A percentile compares a stretch with the other conserved stretches of the same genome.
These are phyloP conservation scores for Microcebus jonahi DNA, from an alignment of 2,113 vertebrate species.

Conservation along the genomic window DNA sequence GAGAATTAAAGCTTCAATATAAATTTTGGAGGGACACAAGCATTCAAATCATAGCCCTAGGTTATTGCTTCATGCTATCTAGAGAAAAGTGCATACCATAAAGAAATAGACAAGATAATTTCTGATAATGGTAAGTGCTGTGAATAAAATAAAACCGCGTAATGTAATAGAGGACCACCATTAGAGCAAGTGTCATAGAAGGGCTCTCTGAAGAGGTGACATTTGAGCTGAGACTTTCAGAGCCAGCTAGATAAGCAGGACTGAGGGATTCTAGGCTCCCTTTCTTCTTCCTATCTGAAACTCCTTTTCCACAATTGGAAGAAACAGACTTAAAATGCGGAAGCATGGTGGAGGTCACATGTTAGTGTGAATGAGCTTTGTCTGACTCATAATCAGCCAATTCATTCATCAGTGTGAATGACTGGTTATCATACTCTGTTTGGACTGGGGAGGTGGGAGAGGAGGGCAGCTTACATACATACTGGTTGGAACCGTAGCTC, in stretches of 20 bases:
- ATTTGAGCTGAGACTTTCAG: not conserved
- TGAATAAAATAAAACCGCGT: not conserved
- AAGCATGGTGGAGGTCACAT: not conserved
- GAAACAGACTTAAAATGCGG: not conserved
- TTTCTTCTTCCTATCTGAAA: not conserved
- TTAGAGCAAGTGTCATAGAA: not conserved
- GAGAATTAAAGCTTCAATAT: not conserved
- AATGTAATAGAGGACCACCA: not conserved
- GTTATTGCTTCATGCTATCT: not conserved
- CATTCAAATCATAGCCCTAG: not conserved
- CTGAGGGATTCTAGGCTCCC: not conserved
- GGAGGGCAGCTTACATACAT: not conserved
- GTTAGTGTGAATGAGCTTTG: not conserved
- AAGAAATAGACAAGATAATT: not conserved
- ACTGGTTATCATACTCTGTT: not conserved
- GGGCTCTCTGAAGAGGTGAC: not conserved
- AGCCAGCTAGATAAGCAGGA: not conserved
- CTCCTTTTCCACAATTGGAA: not conserved
- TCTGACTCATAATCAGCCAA: not conserved
- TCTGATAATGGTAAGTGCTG: not conserved
- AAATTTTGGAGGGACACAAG: not conserved
- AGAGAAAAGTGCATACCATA: not conserved
- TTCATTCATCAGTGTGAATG: not conserved
- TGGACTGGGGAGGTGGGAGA: not conserved
- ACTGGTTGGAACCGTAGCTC: not conserved